Evolutionary conservation across 1,140 invertebrate genomes (phyloP).

Genomic region (Arion vulgaris): DNA sequence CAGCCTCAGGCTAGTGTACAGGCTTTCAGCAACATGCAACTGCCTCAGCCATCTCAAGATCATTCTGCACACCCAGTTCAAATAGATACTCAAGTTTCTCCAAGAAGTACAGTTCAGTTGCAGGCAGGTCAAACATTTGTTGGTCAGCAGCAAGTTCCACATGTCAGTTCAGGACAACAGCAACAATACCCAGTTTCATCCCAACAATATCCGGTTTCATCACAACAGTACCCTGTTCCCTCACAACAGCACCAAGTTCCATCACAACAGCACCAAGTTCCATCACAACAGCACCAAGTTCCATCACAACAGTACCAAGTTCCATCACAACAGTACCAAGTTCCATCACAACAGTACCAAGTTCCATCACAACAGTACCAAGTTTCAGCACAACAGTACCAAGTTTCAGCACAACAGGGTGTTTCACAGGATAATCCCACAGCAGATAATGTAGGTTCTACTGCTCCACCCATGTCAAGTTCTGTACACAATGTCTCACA

Average conservation of each 20-base stretch:
- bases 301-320: not conserved
- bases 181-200: not conserved
- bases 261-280: not conserved
- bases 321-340: not conserved
- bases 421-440: not conserved
- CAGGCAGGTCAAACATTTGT: slow-evolving; percentile 7
- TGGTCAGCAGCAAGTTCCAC: not conserved
- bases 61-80: not conserved
- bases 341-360: not conserved
- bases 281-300: not conserved
- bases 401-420: too few relatives aligned
- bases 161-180: not conserved
- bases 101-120: not conserved
- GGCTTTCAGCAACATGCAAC: not conserved
- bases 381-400: not conserved
- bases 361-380: not conserved
- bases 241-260: not conserved
- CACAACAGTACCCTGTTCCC: not conserved
- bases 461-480: not conserved
- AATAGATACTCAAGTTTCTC: slow-evolving; percentile 10
- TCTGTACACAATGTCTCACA: not conserved
- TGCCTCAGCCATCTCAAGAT: slow-evolving; percentile 7
- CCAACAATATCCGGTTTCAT: slow-evolving; percentile 1
- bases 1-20: slow-evolving; percentile 4
- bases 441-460: not conserved